Evolutionary conservation across 2,113 vertebrate genomes (phyloP).

Genomic region (Tylochromis polylepis): DNA sequence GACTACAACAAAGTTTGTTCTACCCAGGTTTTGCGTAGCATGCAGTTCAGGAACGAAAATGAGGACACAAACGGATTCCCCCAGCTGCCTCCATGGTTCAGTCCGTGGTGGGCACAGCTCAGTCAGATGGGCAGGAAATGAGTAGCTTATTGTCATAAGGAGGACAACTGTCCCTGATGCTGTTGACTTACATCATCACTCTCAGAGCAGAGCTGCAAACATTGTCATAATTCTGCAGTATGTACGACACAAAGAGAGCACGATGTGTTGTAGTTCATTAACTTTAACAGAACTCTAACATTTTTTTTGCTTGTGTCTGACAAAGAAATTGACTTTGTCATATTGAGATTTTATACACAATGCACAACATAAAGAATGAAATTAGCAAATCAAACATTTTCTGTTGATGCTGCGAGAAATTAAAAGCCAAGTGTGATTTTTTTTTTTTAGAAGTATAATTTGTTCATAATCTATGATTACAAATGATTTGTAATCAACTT

Average conservation of each 20-base stretch:
- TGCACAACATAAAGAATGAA: not conserved
- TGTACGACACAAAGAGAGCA: not conserved
- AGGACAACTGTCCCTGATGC: not conserved
- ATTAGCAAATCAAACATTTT: not conserved
- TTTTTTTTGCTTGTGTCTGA: not conserved
- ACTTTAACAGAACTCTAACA: not conserved
- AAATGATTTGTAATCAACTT: not conserved
- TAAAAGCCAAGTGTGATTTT: not conserved
- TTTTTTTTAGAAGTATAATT: not conserved
- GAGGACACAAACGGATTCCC: not conserved
- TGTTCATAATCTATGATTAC: not conserved
- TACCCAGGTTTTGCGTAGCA: not conserved
- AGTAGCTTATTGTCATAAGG: not conserved
- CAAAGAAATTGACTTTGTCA: not conserved
- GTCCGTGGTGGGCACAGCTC: not conserved
- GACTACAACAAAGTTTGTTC: not conserved
- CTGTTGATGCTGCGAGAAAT: rapidly evolving
- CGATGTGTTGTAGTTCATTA: not conserved
- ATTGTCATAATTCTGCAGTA: not conserved
- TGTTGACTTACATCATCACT: conserved; percentile 15
- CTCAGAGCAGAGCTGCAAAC: not conserved
- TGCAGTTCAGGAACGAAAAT: not conserved
- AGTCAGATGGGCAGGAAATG: conserved; percentile 20
- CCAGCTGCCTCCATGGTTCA: not conserved
- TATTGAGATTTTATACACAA: not conserved